Base-by-base conservation (phyloP, 2,113 vertebrate genomes). In the Orientallactaga bullata region DNA sequence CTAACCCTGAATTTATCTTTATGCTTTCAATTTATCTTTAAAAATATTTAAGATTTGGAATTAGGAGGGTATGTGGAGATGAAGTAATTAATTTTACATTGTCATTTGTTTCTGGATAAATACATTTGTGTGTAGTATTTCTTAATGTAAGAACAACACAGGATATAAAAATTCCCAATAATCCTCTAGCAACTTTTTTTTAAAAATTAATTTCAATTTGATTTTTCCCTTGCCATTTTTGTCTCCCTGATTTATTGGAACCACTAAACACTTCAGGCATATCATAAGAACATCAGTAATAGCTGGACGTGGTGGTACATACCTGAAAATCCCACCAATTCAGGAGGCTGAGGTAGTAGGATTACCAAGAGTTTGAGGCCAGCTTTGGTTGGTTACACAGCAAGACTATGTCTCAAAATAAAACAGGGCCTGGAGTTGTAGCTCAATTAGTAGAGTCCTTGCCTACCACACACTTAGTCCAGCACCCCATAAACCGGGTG, bases 71-170 rank as follows among this genome's bases (percentile, higher is more conserved):
- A 55, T 20, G 47, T 65, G 69, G 26, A 88, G 5, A 88, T 74
- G 24, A 88, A 60, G 42, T 71, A 68, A 73, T 84, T 78, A 60
- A 79, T 87, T 86, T 81, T 78, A 92, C 20, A 60, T 24, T 39
- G 21, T 0, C 30, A 39, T 24, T 74, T 90, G 39, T 76, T 89
- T 85, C 55, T 77, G 35, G 7, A 58, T 74, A 78, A 68, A 80
- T 58, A 85, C 5, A 80, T 94, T 47, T 69, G 85, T 55, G 9
- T 66, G 20, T 39, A 30, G 21, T 86, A 68, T 65, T 92, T 85
- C 85, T 87, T 65, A 89, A 73, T 1, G 72, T 69, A 77, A 89
- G 12, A 84, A 13, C 26, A 91, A 77, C 0, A 58, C 7, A 60
- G 17, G 47, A 58, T 76, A 32, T 20, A 90, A 77, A 85, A 73